These are phyloP conservation scores for Orthosia gothica DNA, from an alignment of 2,888 invertebrate genomes.

Conservation along the genomic window DNA sequence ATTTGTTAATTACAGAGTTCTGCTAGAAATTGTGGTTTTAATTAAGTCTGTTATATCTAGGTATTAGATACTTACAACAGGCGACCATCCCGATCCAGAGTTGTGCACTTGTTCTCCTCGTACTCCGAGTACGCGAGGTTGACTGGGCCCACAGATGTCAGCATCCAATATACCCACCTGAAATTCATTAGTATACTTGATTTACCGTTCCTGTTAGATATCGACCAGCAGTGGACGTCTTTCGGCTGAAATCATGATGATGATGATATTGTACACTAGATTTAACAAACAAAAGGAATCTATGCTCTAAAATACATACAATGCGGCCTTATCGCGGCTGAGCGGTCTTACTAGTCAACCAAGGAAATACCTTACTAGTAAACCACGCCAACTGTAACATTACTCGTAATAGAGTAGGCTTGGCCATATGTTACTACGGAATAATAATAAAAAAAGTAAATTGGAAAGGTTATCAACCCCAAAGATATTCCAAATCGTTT, in stretches of 20 bases:
- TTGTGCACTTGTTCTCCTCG: slow-evolving; percentile 98
- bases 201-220: too few species aligned
- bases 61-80: slow-evolving; percentile 93
- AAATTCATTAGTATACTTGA: slow-evolving; percentile 49
- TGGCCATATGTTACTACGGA: too few species aligned
- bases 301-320: too few species aligned
- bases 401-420: too few species aligned
- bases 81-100: slow-evolving; percentile 99
- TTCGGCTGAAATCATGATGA: too few species aligned
- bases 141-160: slow-evolving; percentile 99
- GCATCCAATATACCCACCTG: slow-evolving; percentile 98
- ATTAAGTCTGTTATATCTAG: too few species aligned
- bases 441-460: too few species aligned
- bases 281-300: too few species aligned
- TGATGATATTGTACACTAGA: too few species aligned
- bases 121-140: slow-evolving; percentile 98
- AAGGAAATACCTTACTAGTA: not conserved
- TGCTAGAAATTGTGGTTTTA: not conserved
- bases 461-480: not conserved
- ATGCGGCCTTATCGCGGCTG: too few species aligned
- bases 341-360: not conserved
- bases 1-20: not conserved
- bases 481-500: not conserved
- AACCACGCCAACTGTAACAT: too few species aligned
- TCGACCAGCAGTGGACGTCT: too few species aligned